phyloP scores from a whole-genome alignment of 2,113 vertebrate genomes.

The Morone saxatilis region DNA sequence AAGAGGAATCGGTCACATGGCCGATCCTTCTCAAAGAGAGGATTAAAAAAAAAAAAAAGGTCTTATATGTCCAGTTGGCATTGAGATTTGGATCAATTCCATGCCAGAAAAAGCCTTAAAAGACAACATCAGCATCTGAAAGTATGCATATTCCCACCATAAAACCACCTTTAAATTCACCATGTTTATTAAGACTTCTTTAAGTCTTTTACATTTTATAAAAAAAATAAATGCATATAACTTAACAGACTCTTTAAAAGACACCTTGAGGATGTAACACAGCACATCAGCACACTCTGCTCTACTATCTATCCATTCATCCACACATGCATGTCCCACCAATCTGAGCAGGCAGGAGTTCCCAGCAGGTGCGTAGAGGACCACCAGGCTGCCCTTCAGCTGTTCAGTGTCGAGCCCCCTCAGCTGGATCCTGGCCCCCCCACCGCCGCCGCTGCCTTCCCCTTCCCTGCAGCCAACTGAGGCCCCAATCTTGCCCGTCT shows the following conservation, averaged over 20 bases:
- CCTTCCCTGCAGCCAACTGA: slow-evolving; percentile 23
- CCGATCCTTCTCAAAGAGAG: not conserved
- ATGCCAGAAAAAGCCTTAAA: not conserved
- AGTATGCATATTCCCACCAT: not conserved
- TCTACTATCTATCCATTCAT: not conserved
- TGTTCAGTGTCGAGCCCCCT: slow-evolving; percentile 44
- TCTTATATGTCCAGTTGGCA: not conserved
- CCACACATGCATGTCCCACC: slow-evolving; percentile 51
- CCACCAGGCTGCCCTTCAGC: slow-evolving; percentile 59
- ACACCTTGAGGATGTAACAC: not conserved
- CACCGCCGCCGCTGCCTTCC: not conserved
- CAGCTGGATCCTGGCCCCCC: slow-evolving; percentile 45
- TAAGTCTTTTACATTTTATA: not conserved
- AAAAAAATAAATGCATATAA: not conserved
- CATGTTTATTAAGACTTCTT: not conserved
- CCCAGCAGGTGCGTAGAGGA: slow-evolving; percentile 62
- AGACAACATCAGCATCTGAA: not conserved
- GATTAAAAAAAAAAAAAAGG: not conserved
- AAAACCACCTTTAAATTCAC: not conserved
- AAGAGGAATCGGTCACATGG: not conserved
- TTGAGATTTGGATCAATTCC: not conserved
- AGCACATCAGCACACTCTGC: slow-evolving; percentile 1
- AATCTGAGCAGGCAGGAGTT: slow-evolving; percentile 64
- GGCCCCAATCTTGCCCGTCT: not conserved
- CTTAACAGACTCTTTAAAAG: not conserved